Conservation (phyloP, 2,888 invertebrate species). For the Ischnus inquisitorius region DNA sequence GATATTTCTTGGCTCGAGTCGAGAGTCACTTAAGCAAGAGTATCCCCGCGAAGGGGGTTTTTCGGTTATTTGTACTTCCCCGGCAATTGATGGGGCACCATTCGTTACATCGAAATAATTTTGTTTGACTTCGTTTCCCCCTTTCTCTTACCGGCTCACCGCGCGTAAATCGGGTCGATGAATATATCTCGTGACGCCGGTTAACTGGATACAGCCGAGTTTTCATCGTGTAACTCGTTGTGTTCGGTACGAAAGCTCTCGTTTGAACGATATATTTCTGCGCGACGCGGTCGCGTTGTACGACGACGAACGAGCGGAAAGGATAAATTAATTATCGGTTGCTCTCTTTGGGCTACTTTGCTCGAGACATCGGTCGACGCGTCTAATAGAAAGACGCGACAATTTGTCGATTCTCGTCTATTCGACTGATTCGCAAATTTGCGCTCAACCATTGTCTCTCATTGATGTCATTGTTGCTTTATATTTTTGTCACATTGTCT, state of each 20-base stretch:
- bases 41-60: background rate
- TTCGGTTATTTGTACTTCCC: background rate
- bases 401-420: conserved; percentile 11
- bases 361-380: background rate
- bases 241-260: background rate
- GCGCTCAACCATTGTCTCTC: background rate
- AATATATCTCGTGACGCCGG: conserved; percentile 10
- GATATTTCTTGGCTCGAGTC: background rate
- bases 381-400: conserved; percentile 23
- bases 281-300: background rate
- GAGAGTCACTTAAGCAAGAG: background rate
- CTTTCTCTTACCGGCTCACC: background rate
- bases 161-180: background rate
- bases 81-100: background rate
- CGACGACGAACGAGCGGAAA: conserved; percentile 32
- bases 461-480: background rate
- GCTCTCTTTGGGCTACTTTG: conserved; percentile 25
- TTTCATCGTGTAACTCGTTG: background rate
- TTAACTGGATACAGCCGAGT: background rate
- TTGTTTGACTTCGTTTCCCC: background rate
- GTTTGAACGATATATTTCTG: conserved; percentile 16
- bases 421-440: background rate
- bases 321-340: conserved; percentile 41
- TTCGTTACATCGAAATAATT: conserved; percentile 15
- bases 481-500: background rate